These are phyloP conservation scores for Apodemia mormo DNA, from an alignment of 2,888 invertebrate genomes.

Conservation along the genomic window DNA sequence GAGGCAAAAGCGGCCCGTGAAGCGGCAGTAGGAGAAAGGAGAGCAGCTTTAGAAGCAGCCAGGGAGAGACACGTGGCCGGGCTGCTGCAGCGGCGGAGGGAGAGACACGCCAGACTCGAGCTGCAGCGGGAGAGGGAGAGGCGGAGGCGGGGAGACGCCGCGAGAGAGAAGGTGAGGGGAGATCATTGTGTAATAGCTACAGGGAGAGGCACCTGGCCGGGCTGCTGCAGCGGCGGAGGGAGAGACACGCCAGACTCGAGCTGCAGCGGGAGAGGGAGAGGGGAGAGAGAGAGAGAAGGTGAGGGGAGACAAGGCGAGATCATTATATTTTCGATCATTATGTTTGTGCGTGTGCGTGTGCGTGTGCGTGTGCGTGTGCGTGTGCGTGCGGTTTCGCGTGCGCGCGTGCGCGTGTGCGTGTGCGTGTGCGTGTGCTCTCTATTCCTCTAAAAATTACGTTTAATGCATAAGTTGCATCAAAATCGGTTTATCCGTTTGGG, in stretches of 20 bases:
- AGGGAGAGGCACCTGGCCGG: no score
- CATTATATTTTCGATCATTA: neutral
- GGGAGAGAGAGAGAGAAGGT: slow-evolving; percentile 89
- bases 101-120: slow-evolving; percentile 90
- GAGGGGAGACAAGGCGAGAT: slow-evolving; percentile 23
- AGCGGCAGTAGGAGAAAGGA: slow-evolving; percentile 95
- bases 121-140: slow-evolving; percentile 86
- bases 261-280: slow-evolving; percentile 87
- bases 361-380: neutral
- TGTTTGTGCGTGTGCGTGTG: neutral
- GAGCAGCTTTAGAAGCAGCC: slow-evolving; percentile 92
- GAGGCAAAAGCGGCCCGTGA: slow-evolving; percentile 98
- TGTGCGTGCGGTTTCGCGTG: no score
- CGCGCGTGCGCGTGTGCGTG: no score
- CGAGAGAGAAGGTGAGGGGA: slow-evolving; percentile 86
- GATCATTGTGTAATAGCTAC: no score
- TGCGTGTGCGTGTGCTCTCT: no score
- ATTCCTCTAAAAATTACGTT: no score
- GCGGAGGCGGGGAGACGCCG: slow-evolving; percentile 87
- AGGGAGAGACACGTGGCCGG: slow-evolving; percentile 88
- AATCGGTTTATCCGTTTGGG: no score
- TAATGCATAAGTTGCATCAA: no score
- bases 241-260: slow-evolving; percentile 71
- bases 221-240: no score
- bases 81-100: slow-evolving; percentile 89